Percentiles rank a stretch among this genome's conserved stretches.
These are phyloP conservation scores for Trichomalopsis sarcophagae DNA, from an alignment of 1,140 invertebrate species.

Conservation along the genomic window DNA sequence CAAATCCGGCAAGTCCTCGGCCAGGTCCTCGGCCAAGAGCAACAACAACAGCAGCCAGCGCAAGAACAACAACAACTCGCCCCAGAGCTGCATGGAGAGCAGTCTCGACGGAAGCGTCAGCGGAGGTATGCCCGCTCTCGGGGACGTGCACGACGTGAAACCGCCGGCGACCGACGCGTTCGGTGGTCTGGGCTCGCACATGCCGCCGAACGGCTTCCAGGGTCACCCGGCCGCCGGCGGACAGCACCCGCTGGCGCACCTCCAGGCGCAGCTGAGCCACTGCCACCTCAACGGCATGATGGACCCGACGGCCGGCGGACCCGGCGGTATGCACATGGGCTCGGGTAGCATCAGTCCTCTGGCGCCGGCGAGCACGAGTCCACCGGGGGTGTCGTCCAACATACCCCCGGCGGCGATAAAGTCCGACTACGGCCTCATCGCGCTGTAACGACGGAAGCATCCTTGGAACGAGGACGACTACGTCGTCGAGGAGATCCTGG, in stretches of 20 bases:
- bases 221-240: slow-evolving; percentile 44
- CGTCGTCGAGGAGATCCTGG: slow-evolving; percentile 16
- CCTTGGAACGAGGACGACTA: neutral
- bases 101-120: slow-evolving; percentile 66
- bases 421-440: slow-evolving; percentile 84
- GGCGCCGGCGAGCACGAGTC: slow-evolving; percentile 70
- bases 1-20: slow-evolving; percentile 71
- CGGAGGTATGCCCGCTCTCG: slow-evolving; percentile 57
- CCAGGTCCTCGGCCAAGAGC: slow-evolving; percentile 61
- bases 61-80: slow-evolving; percentile 78
- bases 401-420: slow-evolving; percentile 77
- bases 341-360: slow-evolving; percentile 74
- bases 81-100: slow-evolving; percentile 68
- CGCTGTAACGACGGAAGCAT: slow-evolving; percentile 78
- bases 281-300: slow-evolving; percentile 72
- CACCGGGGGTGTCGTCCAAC: slow-evolving; percentile 63
- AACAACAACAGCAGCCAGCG: slow-evolving; percentile 76
- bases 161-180: slow-evolving; percentile 65
- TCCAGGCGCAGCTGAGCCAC: slow-evolving; percentile 73
- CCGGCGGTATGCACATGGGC: slow-evolving; percentile 62
- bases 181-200: slow-evolving; percentile 61
- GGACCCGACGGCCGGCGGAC: slow-evolving; percentile 68
- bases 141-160: slow-evolving; percentile 68
- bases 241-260: slow-evolving; percentile 73
- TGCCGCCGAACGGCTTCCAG: neutral